Evolutionary conservation across 2,888 invertebrate species (phyloP).

Genomic region (Chromoteleia sp.): DNA sequence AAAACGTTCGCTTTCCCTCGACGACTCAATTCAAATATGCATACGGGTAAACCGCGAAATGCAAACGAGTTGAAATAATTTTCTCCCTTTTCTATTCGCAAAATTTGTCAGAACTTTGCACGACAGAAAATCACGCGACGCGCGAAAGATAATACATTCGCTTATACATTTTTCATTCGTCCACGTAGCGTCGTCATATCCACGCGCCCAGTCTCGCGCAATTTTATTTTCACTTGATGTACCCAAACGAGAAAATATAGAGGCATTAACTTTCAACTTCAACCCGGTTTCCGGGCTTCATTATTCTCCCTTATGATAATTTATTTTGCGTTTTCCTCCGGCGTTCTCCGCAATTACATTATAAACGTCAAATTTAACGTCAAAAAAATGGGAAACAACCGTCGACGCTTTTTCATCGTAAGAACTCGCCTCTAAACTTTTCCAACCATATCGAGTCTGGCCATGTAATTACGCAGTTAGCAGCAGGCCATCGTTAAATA

Average conservation of each 20-base stretch:
- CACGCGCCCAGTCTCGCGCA: too few species aligned
- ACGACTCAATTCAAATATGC: background rate
- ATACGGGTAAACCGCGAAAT: background rate
- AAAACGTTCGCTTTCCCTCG: background rate
- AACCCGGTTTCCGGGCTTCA: conserved; percentile 14
- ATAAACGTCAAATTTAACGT: conserved; percentile 21
- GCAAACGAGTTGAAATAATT: background rate
- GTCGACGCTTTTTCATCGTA: conserved; percentile 13
- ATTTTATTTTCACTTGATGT: conserved; percentile 45
- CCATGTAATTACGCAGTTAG: conserved; percentile 1
- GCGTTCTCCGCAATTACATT: conserved; percentile 29
- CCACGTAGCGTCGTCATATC: background rate
- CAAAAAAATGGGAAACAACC: background rate
- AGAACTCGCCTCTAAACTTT: background rate
- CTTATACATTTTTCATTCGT: conserved; percentile 30
- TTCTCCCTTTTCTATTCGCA: background rate
- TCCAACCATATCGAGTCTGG: background rate
- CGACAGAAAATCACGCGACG: background rate
- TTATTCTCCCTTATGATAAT: conserved; percentile 54
- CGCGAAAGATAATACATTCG: conserved; percentile 12
- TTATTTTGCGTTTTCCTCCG: conserved; percentile 40
- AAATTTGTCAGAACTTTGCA: background rate
- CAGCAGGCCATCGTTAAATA: conserved; percentile 20
- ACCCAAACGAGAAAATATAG: conserved; percentile 60
- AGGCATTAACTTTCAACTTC: conserved; percentile 58